Conservation (phyloP, 2,113 vertebrate species). For the Oncorhynchus kisutch region DNA sequence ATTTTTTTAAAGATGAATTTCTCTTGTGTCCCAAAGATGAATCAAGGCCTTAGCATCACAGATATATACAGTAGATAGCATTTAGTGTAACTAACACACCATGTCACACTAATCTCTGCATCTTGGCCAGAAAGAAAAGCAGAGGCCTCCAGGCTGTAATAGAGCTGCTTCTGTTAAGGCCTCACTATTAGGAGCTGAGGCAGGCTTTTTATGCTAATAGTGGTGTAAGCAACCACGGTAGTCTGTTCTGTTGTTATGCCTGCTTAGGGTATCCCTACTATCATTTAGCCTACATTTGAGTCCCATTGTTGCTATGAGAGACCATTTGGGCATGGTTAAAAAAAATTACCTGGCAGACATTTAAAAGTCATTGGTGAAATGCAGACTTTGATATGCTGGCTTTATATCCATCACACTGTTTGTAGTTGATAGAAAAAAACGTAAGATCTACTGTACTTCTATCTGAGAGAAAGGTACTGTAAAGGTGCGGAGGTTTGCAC, state of each 20-base stretch:
- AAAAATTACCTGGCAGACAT: not conserved
- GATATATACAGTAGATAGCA: not conserved
- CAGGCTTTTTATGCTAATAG: not conserved
- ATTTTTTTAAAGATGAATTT: too few relatives aligned
- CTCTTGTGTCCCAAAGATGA: too few relatives aligned
- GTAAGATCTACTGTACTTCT: too few relatives aligned
- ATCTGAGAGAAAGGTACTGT: too few relatives aligned
- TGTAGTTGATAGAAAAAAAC: not conserved
- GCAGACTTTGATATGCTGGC: not conserved
- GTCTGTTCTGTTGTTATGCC: not conserved
- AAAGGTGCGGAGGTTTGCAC: too few relatives aligned
- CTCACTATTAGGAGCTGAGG: not conserved
- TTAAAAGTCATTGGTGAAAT: not conserved
- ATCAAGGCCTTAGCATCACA: not conserved
- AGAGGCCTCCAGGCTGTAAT: not conserved
- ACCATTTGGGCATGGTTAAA: too few relatives aligned
- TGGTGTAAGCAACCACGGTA: not conserved
- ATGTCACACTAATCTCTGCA: not conserved
- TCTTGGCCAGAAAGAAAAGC: not conserved
- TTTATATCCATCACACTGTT: not conserved
- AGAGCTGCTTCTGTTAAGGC: not conserved
- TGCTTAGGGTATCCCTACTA: too few relatives aligned
- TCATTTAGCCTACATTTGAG: not conserved
- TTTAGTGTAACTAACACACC: not conserved
- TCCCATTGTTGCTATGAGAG: not conserved